Base-by-base conservation (phyloP, 2,888 invertebrate genomes). In the Artemia sinica region DNA sequence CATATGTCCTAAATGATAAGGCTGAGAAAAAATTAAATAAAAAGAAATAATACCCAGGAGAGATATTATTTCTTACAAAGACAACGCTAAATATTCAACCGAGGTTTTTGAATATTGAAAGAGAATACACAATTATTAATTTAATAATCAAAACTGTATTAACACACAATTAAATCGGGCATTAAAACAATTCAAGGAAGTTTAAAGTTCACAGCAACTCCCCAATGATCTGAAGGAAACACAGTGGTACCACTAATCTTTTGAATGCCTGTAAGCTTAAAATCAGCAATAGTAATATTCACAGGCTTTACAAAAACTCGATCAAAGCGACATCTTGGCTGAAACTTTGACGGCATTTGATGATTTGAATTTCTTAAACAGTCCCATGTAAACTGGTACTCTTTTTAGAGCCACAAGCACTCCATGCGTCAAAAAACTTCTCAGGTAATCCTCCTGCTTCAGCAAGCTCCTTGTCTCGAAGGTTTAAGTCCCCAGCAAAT, bases 401-500 rank as follows among this genome's bases (percentile, higher is more conserved):
- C 80, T 67, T 75, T 9, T 81, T 76, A n/a, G 77, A 75, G 1
- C 84, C 84, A 67, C 81, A 81, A 8, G 76, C 74, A 66, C 79
- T 77, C 84, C 84, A 84, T 4, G 83, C 66, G 73, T 83, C 83
- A 66, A 74, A 73, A 58, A 81, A 73, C 41, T 77, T 77, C 1
- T 73, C 70, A 2, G 82, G 81, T 10, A 80, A 65, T 8, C 77
- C 77, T 11, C 79, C 80, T 3, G 75, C 71, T 49, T 73, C 74
- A 66, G 73, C 74, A 65, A 80, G 70, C 77, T 84, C 84, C 72
- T 78, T 78, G 73, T 84, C 84, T 63, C 84, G 75, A 1, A 84
- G 73, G 74, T 84, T 84, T 50, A 84, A 74, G 75, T 84, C 84
- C 1, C 84, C 84, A 49, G 80, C 84, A 75, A 83, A 81, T 66